A percentile compares a stretch with the other conserved stretches of the same genome.
Conservation (phyloP, 2,888 invertebrate species). For the Phortica magna region DNA sequence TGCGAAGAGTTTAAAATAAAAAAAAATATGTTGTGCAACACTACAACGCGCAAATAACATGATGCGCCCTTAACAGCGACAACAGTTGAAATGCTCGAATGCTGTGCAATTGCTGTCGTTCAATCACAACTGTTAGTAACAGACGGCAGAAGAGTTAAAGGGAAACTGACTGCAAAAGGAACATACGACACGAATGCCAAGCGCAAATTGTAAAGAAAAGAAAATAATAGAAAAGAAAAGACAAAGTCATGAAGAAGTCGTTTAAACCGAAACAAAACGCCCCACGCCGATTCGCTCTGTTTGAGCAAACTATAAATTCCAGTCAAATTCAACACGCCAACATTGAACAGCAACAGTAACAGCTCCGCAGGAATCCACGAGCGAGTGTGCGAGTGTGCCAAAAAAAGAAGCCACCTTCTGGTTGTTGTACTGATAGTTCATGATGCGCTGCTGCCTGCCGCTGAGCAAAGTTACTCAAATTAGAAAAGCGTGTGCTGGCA, state of each 20-base stretch:
- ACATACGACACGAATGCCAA: too few species aligned
- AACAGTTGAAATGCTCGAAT: background rate
- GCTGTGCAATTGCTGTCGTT: background rate
- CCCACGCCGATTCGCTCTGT: background rate
- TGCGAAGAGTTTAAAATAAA: background rate
- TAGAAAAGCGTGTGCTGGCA: constrained; percentile 71
- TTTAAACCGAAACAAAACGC: constrained; percentile 16
- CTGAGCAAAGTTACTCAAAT: constrained; percentile 64
- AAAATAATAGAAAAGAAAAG: background rate
- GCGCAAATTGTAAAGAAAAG: background rate
- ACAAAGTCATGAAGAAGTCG: constrained; percentile 24
- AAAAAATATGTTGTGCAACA: too few species aligned
- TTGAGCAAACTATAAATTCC: constrained; percentile 23
- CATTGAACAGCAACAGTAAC: background rate
- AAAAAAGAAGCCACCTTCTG: background rate
- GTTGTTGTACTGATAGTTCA: too few species aligned
- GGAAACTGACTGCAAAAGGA: too few species aligned
- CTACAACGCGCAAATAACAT: background rate
- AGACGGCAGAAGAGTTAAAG: too few species aligned
- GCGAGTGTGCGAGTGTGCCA: background rate
- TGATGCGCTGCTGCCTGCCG: too few species aligned
- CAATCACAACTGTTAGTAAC: too few species aligned
- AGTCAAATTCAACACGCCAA: constrained; percentile 22
- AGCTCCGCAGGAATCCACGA: too few species aligned
- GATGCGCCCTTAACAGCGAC: background rate